Percentiles rank a stretch among this genome's conserved stretches.
phyloP scores from a whole-genome alignment of 2,797 vertebrate genomes.

The Mallotus villosus region DNA sequence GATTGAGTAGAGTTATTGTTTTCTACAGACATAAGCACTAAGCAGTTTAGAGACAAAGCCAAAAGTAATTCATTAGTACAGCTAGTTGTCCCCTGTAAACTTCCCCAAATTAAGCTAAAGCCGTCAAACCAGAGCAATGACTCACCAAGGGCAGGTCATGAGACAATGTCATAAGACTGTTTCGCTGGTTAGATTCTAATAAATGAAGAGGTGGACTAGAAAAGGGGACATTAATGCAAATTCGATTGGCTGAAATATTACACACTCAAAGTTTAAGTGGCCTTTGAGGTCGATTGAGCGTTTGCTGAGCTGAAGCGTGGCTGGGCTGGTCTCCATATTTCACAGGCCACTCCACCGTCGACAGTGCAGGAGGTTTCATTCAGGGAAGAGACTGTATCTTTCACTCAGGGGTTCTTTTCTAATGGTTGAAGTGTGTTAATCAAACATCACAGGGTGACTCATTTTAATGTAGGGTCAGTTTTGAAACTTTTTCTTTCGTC shows the following conservation, averaged over 20 bases:
- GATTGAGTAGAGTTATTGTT: no score
- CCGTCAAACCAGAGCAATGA: conserved; percentile 32
- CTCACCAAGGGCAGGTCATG: conserved; percentile 13
- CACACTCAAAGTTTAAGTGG: conserved; percentile 69
- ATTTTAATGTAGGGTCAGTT: neutral
- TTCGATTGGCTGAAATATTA: conserved; percentile 70
- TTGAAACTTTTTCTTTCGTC: neutral
- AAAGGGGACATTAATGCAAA: conserved; percentile 65
- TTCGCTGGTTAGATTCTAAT: conserved; percentile 56
- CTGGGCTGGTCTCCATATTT: conserved; percentile 62
- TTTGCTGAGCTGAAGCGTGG: conserved; percentile 57
- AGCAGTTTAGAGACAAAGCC: neutral
- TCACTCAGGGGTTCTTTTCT: conserved; percentile 37
- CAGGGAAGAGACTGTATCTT: conserved; percentile 46
- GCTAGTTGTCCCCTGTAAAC: neutral
- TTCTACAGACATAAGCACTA: neutral
- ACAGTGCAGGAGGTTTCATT: conserved; percentile 48
- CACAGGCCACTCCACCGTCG: conserved; percentile 54
- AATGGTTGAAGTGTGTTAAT: conserved; percentile 25
- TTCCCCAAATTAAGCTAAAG: conserved; percentile 18
- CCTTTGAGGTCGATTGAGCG: conserved; percentile 71
- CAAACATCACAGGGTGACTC: conserved; percentile 13
- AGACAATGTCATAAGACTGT: conserved; percentile 44
- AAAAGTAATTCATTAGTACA: neutral
- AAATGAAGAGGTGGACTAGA: conserved; percentile 61